phyloP scores from a whole-genome alignment of 2,888 invertebrate genomes.

The Xanthia icteritia region DNA sequence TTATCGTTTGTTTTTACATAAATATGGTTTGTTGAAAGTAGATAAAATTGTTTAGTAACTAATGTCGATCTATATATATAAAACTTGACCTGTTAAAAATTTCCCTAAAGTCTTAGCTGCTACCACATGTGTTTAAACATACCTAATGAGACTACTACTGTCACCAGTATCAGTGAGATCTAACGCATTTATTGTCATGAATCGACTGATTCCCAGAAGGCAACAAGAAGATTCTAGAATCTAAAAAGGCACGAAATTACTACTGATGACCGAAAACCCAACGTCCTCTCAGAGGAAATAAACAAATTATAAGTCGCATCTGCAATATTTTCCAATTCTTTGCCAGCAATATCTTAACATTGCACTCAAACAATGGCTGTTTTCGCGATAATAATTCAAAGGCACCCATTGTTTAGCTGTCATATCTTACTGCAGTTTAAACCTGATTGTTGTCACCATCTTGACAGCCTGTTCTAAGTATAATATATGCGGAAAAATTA shows the following conservation, averaged over 20 bases:
- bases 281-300: not conserved
- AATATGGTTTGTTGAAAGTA: not conserved
- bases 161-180: too few species aligned
- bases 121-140: too few species aligned
- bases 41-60: not conserved
- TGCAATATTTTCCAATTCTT: conserved; percentile 18
- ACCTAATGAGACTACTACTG: too few species aligned
- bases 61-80: not conserved
- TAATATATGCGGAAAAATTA: conserved; percentile 43
- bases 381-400: conserved; percentile 44
- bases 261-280: not conserved
- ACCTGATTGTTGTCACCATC: conserved; percentile 36
- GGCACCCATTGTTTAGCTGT: conserved; percentile 37
- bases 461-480: conserved; percentile 42
- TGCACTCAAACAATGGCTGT: conserved; percentile 45
- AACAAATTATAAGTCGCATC: not conserved
- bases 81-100: not conserved
- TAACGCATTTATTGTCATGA: too few species aligned
- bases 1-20: conserved; percentile 6
- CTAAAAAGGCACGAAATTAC: too few species aligned
- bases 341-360: conserved; percentile 2
- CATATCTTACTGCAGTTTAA: conserved; percentile 37
- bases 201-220: too few species aligned
- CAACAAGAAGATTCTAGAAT: too few species aligned
- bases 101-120: not conserved